phyloP scores from a whole-genome alignment of 2,797 vertebrate species.

The Tragelaphus eurycerus region DNA sequence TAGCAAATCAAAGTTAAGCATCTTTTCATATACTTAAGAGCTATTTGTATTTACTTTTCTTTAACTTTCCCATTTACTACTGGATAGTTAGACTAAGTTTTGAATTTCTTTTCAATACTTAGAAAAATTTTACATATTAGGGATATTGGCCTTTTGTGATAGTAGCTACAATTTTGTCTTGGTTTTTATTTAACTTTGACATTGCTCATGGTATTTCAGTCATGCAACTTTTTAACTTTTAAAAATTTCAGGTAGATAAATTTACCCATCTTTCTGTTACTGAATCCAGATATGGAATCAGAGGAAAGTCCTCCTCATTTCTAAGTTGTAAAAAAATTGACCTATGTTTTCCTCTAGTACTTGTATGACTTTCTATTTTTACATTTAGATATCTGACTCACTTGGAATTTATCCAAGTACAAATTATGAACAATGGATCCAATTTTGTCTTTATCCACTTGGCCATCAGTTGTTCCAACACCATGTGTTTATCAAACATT shows the following conservation, averaged over 20 bases:
- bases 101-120: neutral
- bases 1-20: neutral
- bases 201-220: neutral
- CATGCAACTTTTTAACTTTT: neutral
- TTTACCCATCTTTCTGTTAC: neutral
- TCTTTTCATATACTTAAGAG: neutral
- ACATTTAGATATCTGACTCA: neutral
- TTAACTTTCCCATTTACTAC: neutral
- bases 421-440: neutral
- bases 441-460: neutral
- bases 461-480: neutral
- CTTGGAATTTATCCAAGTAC: neutral
- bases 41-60: neutral
- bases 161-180: neutral
- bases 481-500: neutral
- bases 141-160: neutral
- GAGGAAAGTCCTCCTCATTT: neutral
- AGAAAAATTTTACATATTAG: neutral
- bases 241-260: neutral
- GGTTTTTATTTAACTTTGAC: neutral
- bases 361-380: neutral
- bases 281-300: neutral
- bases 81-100: neutral
- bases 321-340: neutral
- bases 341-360: neutral